Evolutionary conservation across 1,140 invertebrate species (phyloP).

Genomic region (Pogonomyrmex californicus): DNA sequence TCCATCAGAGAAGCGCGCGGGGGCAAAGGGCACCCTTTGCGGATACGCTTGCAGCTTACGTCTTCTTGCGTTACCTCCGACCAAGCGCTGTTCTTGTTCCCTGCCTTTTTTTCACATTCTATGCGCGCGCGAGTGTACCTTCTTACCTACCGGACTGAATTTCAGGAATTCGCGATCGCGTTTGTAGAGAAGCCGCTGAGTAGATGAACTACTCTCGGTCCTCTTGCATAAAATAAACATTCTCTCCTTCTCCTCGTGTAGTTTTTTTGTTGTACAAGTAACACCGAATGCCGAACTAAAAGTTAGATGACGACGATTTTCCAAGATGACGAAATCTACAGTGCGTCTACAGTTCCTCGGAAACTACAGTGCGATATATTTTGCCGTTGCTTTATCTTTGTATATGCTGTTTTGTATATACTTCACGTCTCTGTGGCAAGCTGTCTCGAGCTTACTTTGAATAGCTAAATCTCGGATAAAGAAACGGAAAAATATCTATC

Average conservation of each 20-base stretch:
- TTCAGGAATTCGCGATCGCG: constrained; percentile 29
- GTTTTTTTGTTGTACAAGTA: not conserved
- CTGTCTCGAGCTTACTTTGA: not conserved
- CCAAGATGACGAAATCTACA: not conserved
- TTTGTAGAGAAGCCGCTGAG: not conserved
- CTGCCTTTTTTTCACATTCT: constrained; percentile 21
- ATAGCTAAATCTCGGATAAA: constrained; percentile 36
- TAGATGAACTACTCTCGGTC: not conserved
- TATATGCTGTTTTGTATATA: not conserved
- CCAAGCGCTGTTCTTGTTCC: constrained; percentile 10
- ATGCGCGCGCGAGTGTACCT: constrained; percentile 1
- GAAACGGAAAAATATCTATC: constrained; percentile 15
- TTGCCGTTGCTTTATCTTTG: constrained; percentile 26
- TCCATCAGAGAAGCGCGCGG: not conserved
- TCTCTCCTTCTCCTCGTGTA: not conserved
- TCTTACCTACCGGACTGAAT: not conserved
- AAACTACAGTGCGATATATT: constrained; percentile 16
- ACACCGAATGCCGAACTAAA: not conserved
- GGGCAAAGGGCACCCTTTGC: constrained; percentile 17
- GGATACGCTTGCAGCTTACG: constrained; percentile 42
- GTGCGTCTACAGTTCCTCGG: not conserved
- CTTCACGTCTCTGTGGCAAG: not conserved
- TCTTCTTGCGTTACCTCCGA: constrained; percentile 64
- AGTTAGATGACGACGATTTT: constrained; percentile 5
- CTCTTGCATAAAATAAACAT: constrained; percentile 10